Percentiles rank a stretch among this genome's conserved stretches.
These are phyloP conservation scores for Bombus picipes DNA, from an alignment of 1,140 invertebrate species.

Conservation along the genomic window DNA sequence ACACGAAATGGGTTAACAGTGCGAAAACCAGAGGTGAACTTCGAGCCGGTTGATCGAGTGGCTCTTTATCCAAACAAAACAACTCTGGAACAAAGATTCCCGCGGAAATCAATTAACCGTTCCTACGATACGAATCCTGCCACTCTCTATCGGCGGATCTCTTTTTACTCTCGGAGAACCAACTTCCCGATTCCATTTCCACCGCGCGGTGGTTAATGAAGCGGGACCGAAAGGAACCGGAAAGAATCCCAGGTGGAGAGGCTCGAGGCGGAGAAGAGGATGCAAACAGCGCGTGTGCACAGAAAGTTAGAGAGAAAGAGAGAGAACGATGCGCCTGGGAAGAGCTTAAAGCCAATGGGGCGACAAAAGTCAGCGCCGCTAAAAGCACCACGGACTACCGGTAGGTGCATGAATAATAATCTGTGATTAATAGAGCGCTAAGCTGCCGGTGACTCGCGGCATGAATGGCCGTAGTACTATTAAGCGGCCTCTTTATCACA, in stretches of 20 bases:
- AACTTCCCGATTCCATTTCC: slow-evolving; percentile 54
- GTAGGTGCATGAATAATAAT: slow-evolving; percentile 78
- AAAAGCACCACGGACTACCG: slow-evolving; percentile 72
- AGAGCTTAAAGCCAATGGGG: slow-evolving; percentile 65
- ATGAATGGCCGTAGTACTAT: slow-evolving; percentile 74
- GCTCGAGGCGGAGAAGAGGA: background rate
- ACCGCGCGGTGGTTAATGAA: slow-evolving; percentile 71
- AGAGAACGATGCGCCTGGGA: slow-evolving; percentile 3
- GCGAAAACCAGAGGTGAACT: no score
- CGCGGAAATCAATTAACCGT: slow-evolving; percentile 59
- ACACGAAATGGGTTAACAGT: background rate
- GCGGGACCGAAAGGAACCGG: slow-evolving; percentile 56
- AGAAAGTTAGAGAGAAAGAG: background rate
- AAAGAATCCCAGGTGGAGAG: slow-evolving; percentile 59
- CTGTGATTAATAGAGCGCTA: slow-evolving; percentile 79
- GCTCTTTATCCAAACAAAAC: background rate
- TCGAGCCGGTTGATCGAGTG: background rate
- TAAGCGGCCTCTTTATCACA: slow-evolving; percentile 65
- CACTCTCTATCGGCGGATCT: slow-evolving; percentile 32
- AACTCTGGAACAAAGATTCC: slow-evolving; percentile 34
- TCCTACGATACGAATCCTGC: slow-evolving; percentile 13
- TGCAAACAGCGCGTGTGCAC: background rate
- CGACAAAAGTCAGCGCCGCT: slow-evolving; percentile 72
- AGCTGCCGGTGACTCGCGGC: slow-evolving; percentile 68
- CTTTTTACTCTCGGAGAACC: slow-evolving; percentile 4